Evolutionary conservation across 2,888 invertebrate genomes (phyloP).

Genomic region (Plusia festucae): DNA sequence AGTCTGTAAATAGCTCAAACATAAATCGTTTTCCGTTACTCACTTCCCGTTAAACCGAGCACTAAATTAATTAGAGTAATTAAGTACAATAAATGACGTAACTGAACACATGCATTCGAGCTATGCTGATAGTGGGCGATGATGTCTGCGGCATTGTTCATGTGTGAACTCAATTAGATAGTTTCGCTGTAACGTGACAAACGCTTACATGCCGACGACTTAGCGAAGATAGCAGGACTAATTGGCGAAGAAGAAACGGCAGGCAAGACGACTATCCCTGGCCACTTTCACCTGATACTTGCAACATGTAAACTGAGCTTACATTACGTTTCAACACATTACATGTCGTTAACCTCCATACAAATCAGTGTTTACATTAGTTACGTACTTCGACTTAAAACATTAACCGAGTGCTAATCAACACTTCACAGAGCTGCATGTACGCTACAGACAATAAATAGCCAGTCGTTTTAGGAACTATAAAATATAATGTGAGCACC

Average conservation of each 20-base stretch:
- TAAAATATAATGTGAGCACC: constrained; percentile 28
- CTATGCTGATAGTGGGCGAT: constrained; percentile 59
- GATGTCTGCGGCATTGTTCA: constrained; percentile 76
- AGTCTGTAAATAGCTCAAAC: constrained; percentile 10
- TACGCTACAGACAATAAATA: constrained; percentile 53
- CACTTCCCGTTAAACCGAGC: constrained; percentile 19
- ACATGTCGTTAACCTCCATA: constrained; percentile 70
- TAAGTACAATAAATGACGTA: constrained; percentile 43
- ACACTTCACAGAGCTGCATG: constrained; percentile 60
- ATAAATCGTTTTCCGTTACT: constrained; percentile 21
- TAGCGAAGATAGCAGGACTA: constrained; percentile 69
- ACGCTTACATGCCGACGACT: constrained; percentile 66
- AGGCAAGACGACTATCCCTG: constrained; percentile 50
- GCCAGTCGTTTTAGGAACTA: constrained; percentile 26
- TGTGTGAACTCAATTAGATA: constrained; percentile 81
- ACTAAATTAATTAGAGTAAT: constrained; percentile 39
- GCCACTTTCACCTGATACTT: constrained; percentile 66
- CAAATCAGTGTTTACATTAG: constrained; percentile 68
- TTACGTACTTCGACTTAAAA: constrained; percentile 60
- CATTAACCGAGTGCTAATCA: constrained; percentile 64
- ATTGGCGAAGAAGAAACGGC: constrained; percentile 64
- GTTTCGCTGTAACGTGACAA: constrained; percentile 71
- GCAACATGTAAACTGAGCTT: constrained; percentile 63
- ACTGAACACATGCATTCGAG: constrained; percentile 35
- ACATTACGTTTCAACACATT: constrained; percentile 63